phyloP scores from a whole-genome alignment of 64 coral and sea anemone species.

The Anthopleura sola region DNA sequence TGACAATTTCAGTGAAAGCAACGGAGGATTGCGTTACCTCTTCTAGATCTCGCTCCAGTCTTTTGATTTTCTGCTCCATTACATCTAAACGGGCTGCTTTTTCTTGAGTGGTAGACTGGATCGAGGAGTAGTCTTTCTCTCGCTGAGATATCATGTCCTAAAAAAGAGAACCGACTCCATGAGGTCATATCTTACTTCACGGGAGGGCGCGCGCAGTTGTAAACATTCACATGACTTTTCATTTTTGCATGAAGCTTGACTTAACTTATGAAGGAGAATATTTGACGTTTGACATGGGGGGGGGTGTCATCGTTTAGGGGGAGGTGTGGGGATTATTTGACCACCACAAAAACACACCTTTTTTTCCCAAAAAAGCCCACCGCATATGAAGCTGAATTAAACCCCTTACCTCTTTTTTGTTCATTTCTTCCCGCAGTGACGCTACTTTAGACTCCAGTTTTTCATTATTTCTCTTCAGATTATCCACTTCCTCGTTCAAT shows the following conservation, averaged over 20 bases:
- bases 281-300: too few species aligned
- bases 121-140: conserved; percentile 24
- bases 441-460: conserved; percentile 65
- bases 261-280: too few species aligned
- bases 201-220: too few species aligned
- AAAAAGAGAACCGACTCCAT: background rate
- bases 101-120: conserved; percentile 41
- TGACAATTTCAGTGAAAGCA: background rate
- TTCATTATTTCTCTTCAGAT: conserved; percentile 62
- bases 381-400: background rate
- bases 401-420: conserved; percentile 38
- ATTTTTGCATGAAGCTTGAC: background rate
- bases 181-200: too few species aligned
- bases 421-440: conserved; percentile 64
- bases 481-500: conserved; percentile 56
- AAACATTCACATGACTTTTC: too few species aligned
- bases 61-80: conserved; percentile 32
- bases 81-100: conserved; percentile 11
- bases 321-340: too few species aligned
- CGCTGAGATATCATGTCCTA: conserved; percentile 27
- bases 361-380: too few species aligned
- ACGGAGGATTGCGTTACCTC: conserved; percentile 16
- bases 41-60: conserved; percentile 32
- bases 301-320: too few species aligned
- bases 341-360: too few species aligned